phyloP scores from a whole-genome alignment of 2,113 vertebrate genomes.

The Theristicus caerulescens region DNA sequence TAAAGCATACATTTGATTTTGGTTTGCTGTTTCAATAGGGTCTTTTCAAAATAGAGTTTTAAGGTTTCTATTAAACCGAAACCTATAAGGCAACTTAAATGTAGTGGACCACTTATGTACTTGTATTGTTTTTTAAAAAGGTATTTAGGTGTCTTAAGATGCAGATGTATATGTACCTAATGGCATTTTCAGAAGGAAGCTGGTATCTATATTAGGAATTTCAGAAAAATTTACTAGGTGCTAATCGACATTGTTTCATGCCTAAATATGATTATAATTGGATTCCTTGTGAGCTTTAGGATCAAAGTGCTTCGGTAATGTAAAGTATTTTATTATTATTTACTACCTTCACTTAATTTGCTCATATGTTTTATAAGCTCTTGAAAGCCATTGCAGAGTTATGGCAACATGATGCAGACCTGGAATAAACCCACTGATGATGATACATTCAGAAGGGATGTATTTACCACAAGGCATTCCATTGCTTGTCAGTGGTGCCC shows the following conservation, averaged over 20 bases:
- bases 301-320: constrained; percentile 2
- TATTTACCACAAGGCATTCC: not conserved
- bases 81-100: not conserved
- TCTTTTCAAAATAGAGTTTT: not conserved
- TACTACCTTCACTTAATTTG: not conserved
- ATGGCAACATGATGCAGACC: not conserved
- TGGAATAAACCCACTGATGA: not conserved
- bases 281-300: not conserved
- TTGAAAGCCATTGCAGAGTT: not conserved
- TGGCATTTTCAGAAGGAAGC: not conserved
- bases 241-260: not conserved
- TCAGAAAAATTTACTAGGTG: not conserved
- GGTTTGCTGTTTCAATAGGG: not conserved
- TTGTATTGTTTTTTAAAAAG: not conserved
- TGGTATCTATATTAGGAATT: not conserved
- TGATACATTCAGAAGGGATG: not conserved
- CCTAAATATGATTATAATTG: not conserved
- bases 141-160: not conserved
- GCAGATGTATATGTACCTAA: not conserved
- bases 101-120: not conserved
- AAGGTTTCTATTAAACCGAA: not conserved
- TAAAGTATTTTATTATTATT: constrained; percentile 15
- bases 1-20: not conserved
- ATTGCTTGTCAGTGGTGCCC: not conserved
- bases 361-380: not conserved